Percentiles rank a stretch among this genome's conserved stretches.
Evolutionary conservation across 2,113 vertebrate genomes (phyloP).

Genomic region (Labrus mixtus): DNA sequence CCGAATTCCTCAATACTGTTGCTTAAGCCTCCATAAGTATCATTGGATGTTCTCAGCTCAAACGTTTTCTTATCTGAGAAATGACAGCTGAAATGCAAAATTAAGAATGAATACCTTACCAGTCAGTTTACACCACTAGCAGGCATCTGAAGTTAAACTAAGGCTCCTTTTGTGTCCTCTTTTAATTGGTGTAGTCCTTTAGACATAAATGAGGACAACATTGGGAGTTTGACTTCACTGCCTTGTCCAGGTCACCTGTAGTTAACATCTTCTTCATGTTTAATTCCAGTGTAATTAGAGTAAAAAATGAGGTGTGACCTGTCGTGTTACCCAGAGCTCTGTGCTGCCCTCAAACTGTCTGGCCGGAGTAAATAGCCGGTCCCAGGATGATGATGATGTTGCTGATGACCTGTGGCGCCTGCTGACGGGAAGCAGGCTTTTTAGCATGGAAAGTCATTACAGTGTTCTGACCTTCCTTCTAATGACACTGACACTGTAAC

Average conservation of each 20-base stretch:
- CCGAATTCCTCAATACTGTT: too few relatives aligned
- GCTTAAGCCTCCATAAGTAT: too few relatives aligned
- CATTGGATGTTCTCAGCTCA: too few relatives aligned
- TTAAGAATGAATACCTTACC: too few relatives aligned
- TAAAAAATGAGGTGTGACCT: slow-evolving; percentile 32
- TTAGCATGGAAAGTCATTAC: slow-evolving; percentile 77
- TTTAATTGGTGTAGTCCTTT: neutral
- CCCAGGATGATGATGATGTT: slow-evolving; percentile 38
- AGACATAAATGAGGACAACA: neutral
- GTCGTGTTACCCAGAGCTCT: slow-evolving; percentile 12
- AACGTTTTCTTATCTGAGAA: too few relatives aligned
- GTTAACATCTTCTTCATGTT: slow-evolving; percentile 25
- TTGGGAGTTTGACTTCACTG: neutral
- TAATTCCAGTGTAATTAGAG: slow-evolving; percentile 53
- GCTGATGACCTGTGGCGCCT: slow-evolving; percentile 47
- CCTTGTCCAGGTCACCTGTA: slow-evolving; percentile 23
- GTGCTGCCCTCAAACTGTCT: slow-evolving; percentile 24
- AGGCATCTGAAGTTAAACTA: too few relatives aligned
- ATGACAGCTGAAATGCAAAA: too few relatives aligned
- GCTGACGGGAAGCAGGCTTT: slow-evolving; percentile 72
- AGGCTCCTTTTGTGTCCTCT: neutral
- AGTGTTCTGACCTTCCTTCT: slow-evolving; percentile 58
- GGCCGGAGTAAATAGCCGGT: slow-evolving; percentile 40
- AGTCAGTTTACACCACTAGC: too few relatives aligned
- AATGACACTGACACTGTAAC: slow-evolving; percentile 53